phyloP scores from a whole-genome alignment of 2,797 vertebrate species.

The Xenopus petersii region DNA sequence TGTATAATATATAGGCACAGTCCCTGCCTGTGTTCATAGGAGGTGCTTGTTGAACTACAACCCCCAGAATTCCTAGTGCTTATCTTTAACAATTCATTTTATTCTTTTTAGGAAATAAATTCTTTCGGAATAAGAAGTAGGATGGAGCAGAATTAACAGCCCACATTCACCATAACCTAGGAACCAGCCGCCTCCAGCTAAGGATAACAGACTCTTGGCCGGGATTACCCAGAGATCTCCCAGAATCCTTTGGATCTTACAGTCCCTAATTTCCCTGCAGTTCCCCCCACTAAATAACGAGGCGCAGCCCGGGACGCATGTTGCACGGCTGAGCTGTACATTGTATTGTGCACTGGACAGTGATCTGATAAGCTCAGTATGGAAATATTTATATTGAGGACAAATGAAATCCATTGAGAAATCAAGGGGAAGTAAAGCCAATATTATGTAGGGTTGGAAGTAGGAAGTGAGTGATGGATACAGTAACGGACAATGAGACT shows the following conservation, averaged over 20 bases:
- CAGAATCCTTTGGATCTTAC: background rate
- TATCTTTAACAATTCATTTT: no score
- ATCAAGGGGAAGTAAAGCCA: no score
- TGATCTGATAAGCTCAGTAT: conserved; percentile 45
- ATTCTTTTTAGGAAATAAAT: conserved; percentile 81
- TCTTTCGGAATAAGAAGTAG: conserved; percentile 96
- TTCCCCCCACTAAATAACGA: background rate
- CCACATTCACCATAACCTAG: conserved; percentile 43
- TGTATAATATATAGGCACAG: no score
- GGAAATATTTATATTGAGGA: no score
- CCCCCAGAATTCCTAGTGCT: no score
- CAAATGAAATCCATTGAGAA: no score
- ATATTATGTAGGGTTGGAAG: no score
- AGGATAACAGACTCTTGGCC: background rate
- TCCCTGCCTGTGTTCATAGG: no score
- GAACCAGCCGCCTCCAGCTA: conserved; percentile 19
- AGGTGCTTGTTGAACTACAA: no score
- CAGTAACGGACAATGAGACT: no score
- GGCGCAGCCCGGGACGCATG: background rate
- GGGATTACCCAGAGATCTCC: background rate
- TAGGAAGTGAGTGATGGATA: no score
- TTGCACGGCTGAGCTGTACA: conserved; percentile 10
- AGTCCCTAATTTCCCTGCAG: no score
- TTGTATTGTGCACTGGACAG: conserved; percentile 58
- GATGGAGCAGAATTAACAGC: background rate